Percentiles rank a stretch among this genome's conserved stretches.
Evolutionary conservation across 2,888 invertebrate genomes (phyloP).

Genomic region (Zhengitettix transpicula): DNA sequence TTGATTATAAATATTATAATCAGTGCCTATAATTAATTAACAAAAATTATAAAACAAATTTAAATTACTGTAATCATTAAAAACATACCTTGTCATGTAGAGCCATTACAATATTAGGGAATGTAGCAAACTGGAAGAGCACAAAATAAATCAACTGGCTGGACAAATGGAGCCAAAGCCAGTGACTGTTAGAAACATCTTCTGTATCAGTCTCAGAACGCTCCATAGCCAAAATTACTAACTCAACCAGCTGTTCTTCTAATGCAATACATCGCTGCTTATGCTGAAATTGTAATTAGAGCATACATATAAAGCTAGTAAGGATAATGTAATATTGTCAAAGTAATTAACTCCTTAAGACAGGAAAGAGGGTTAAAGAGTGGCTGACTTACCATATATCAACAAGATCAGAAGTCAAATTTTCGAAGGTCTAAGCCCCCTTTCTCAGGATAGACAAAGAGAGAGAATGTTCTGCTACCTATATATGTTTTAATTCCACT

Average conservation of each 20-base stretch:
- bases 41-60: not conserved
- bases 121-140: conserved; percentile 83
- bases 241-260: conserved; percentile 82
- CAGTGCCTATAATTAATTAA: not conserved
- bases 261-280: conserved; percentile 75
- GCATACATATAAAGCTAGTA: too few species aligned
- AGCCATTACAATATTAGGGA: conserved; percentile 80
- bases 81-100: conserved; percentile 58
- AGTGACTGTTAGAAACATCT: conserved; percentile 47
- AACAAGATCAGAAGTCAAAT: too few species aligned
- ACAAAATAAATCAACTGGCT: conserved; percentile 91
- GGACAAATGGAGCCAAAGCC: conserved; percentile 85
- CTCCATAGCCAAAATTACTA: conserved; percentile 85
- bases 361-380: too few species aligned
- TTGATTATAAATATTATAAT: not conserved
- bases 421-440: too few species aligned
- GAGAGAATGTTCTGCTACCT: too few species aligned
- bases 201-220: conserved; percentile 53
- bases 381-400: too few species aligned
- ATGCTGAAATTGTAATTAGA: conserved; percentile 30
- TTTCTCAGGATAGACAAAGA: too few species aligned
- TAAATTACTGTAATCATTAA: not conserved
- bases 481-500: too few species aligned
- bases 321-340: too few species aligned
- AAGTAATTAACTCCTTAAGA: too few species aligned